Evolutionary conservation across 2,888 invertebrate species (phyloP).

Genomic region (Volucella inanis): DNA sequence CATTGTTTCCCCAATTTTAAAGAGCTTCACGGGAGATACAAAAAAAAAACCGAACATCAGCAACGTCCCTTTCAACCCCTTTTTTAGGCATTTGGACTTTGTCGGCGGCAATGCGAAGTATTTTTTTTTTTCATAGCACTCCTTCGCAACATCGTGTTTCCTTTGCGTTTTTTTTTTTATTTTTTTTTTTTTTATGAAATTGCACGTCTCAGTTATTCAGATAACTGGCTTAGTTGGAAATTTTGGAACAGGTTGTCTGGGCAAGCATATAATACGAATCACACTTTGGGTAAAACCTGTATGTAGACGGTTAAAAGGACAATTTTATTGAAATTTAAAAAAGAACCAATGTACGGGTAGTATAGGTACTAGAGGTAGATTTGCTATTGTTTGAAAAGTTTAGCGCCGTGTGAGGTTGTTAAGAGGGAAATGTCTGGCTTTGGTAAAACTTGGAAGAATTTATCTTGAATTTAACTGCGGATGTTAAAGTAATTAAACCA

Average conservation of each 20-base stretch:
- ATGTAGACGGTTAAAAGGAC: not conserved
- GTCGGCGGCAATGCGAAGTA: slow-evolving; percentile 1
- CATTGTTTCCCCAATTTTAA: slow-evolving; percentile 36
- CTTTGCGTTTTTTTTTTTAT: no score
- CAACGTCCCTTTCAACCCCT: slow-evolving; percentile 25
- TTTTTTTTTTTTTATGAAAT: slow-evolving; percentile 10
- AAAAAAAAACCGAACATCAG: slow-evolving; percentile 3
- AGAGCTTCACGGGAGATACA: slow-evolving; percentile 19
- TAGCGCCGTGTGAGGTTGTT: not conserved
- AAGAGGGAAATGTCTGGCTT: not conserved
- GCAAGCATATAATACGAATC: slow-evolving; percentile 11
- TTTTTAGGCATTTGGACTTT: slow-evolving; percentile 38
- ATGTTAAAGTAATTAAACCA: not conserved
- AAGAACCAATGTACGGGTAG: not conserved
- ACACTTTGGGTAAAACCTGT: slow-evolving; percentile 31
- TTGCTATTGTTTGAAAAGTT: slow-evolving; percentile 17
- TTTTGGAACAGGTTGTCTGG: slow-evolving; percentile 37
- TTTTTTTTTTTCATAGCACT: not conserved
- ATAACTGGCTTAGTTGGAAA: slow-evolving; percentile 63
- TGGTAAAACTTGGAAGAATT: slow-evolving; percentile 1
- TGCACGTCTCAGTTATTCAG: slow-evolving; percentile 62
- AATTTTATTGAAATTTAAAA: slow-evolving; percentile 6
- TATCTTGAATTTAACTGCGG: not conserved
- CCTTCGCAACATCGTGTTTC: not conserved
- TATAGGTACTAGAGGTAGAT: not conserved